phyloP scores from a whole-genome alignment of 2,113 vertebrate genomes.

The Atractosteus spatula region DNA sequence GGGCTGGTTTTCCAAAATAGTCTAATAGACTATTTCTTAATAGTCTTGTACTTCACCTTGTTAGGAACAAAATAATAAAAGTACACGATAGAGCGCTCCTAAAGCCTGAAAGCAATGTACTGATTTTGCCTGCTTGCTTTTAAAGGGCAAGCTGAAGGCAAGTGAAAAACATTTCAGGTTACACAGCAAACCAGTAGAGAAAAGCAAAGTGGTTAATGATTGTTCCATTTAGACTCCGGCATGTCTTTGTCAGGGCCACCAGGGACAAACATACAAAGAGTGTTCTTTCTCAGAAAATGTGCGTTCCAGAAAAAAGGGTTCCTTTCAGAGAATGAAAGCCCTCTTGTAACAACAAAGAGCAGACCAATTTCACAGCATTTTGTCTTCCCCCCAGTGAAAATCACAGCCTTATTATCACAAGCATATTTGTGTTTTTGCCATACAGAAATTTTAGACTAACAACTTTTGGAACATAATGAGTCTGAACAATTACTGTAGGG shows the following conservation, averaged over 20 bases:
- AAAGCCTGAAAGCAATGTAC: background rate
- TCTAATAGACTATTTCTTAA: no score
- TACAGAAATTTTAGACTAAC: no score
- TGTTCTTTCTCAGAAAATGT: background rate
- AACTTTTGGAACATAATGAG: no score
- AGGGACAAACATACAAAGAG: background rate
- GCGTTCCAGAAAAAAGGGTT: conserved; percentile 1
- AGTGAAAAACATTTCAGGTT: no score
- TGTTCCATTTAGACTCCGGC: background rate
- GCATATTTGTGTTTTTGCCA: no score
- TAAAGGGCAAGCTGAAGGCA: background rate
- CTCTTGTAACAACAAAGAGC: conserved; percentile 12
- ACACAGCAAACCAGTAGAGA: background rate
- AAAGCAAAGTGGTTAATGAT: background rate
- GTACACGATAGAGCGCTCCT: background rate
- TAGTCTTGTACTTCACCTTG: no score
- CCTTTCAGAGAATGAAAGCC: background rate
- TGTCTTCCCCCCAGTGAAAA: background rate
- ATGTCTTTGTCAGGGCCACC: background rate
- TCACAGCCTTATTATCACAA: no score
- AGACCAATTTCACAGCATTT: background rate
- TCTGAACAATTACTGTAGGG: no score
- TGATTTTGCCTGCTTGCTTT: no score
- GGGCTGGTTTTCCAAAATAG: no score
- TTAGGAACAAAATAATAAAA: no score